Base-by-base conservation (phyloP, 1,140 invertebrate genomes). In the Papilio aristodemus region DNA sequence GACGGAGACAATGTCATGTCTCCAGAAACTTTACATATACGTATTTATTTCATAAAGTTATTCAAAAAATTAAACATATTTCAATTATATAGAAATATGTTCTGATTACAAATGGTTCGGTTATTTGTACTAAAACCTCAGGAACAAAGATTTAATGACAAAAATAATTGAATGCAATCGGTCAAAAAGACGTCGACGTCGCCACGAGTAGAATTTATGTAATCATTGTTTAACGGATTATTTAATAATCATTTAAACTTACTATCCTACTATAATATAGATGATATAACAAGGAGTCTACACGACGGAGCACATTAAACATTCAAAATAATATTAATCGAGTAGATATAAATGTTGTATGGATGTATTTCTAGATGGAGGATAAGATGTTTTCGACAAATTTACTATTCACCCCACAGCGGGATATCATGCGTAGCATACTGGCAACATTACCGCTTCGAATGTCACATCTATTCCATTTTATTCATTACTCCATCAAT, bases 271-370 rank as follows among this genome's bases (percentile, higher is more conserved):
- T 54, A 54, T 19, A 9, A 19, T 46, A 46, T 38, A 38, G n/a
- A n/a, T n/a, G 37, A 38, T n/a, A 41, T 46, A 46, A 19, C 19
- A 22, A 54, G 17, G 6, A 54, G 46, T 22, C 19, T 54, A 25
- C 22, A 13, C 10, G 43, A 46, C 19, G 19, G 46, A 54, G 46
- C 46, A 54, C 46, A 54, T 54, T 54, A 9, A 22, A 54, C 10
- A 54, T 54, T 54, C 46, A 22, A 25, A 54, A 54, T 54, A 54
- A 54, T 54, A 22, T 54, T 46, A 46, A 46, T 46, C 43, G 13
- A 54, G 10, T 54, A 54, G 46, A 50, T 46, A 14, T 8, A 46
- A 17, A 19, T 41, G 13, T 41, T n/a, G 9, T 41, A 11, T n/a
- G n/a, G n/a, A n/a, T 41, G 19, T 58, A 25, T 32, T 1, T n/a